Evolutionary conservation across 1,140 invertebrate species (phyloP).

Genomic region (Lepidurus apus): DNA sequence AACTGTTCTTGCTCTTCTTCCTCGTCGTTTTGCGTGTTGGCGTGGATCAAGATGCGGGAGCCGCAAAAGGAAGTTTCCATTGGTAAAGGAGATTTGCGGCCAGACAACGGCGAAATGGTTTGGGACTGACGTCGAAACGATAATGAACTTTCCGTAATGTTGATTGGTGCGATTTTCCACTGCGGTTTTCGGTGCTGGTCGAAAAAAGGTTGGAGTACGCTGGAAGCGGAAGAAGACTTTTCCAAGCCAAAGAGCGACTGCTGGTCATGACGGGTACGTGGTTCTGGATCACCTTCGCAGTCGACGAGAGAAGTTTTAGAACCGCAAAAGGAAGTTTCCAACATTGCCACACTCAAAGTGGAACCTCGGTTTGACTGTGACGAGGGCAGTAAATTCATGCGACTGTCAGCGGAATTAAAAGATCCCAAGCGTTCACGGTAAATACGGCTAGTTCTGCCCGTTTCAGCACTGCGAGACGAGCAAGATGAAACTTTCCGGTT

Average conservation of each 20-base stretch:
- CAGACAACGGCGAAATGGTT: slow-evolving; percentile 34
- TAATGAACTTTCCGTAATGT: slow-evolving; percentile 21
- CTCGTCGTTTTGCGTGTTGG: background rate
- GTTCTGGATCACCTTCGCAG: background rate
- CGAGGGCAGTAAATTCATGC: slow-evolving; percentile 7
- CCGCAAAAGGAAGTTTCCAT: slow-evolving; percentile 35
- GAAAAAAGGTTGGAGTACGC: slow-evolving; percentile 2
- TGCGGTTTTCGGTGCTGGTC: slow-evolving; percentile 5
- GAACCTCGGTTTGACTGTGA: background rate
- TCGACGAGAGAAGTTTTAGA: slow-evolving; percentile 24
- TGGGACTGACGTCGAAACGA: slow-evolving; percentile 35
- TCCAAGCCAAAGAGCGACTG: background rate
- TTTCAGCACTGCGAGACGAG: background rate
- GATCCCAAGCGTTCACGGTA: slow-evolving; percentile 12
- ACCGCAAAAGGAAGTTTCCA: slow-evolving; percentile 36
- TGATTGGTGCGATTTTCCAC: slow-evolving; percentile 23
- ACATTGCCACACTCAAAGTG: slow-evolving; percentile 3
- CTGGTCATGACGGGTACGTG: background rate
- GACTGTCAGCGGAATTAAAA: slow-evolving; percentile 13
- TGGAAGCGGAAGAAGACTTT: slow-evolving; percentile 18
- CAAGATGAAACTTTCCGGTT: background rate
- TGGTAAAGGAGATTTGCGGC: slow-evolving; percentile 27
- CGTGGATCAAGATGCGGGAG: background rate
- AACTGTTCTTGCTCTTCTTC: background rate
- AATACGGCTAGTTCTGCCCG: background rate